Percentiles rank a stretch among this genome's conserved stretches.
Conservation (phyloP, 1,140 invertebrate species). For the Pseudomyrmex pallidus region DNA sequence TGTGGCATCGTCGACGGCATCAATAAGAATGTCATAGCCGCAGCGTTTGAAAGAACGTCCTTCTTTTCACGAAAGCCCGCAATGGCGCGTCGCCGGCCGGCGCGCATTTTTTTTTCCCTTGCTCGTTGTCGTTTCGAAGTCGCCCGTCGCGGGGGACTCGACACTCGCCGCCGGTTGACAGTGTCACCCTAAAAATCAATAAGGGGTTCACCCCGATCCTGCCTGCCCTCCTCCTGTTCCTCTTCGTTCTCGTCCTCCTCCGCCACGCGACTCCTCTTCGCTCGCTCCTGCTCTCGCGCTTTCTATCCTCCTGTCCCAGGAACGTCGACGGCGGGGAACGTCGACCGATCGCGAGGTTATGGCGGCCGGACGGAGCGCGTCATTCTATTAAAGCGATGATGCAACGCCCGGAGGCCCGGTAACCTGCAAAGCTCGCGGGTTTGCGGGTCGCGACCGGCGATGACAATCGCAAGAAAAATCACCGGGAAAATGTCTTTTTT, state of each 20-base stretch:
- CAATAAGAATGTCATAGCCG: neutral
- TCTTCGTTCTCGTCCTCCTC: conserved; percentile 79
- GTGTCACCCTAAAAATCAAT: conserved; percentile 89
- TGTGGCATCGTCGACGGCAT: neutral
- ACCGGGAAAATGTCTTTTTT: neutral
- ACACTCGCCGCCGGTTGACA: conserved; percentile 85
- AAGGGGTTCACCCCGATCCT: conserved; percentile 86
- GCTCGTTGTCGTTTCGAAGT: conserved; percentile 79
- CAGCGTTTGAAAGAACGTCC: no score
- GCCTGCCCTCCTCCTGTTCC: conserved; percentile 80
- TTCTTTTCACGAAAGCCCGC: conserved; percentile 59
- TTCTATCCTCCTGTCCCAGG: conserved; percentile 63
- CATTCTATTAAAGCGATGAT: conserved; percentile 79
- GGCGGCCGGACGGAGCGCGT: conserved; percentile 76
- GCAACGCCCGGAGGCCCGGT: conserved; percentile 63
- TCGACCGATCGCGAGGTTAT: conserved; percentile 73
- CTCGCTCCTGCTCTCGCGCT: conserved; percentile 55
- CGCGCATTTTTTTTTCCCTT: conserved; percentile 78
- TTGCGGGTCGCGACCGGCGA: neutral
- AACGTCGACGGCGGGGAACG: conserved; percentile 65
- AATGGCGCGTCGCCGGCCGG: conserved; percentile 73
- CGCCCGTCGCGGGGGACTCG: conserved; percentile 84
- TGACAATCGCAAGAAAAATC: neutral
- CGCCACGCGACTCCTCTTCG: conserved; percentile 80
- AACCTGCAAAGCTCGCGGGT: conserved; percentile 31